phyloP scores from a whole-genome alignment of 1,140 invertebrate genomes.

The Hypothenemus hampei region DNA sequence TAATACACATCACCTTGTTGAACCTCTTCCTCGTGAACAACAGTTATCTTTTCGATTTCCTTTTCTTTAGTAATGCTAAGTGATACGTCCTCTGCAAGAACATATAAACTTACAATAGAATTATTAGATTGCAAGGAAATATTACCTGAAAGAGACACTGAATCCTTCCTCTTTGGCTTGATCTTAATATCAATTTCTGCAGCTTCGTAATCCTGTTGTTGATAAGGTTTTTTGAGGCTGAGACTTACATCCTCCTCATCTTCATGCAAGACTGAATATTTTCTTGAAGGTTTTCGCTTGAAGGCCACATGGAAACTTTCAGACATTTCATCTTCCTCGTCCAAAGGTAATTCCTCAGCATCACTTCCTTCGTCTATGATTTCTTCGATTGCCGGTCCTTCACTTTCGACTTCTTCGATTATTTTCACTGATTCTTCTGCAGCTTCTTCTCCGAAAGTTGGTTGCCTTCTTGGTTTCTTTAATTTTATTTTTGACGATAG shows the following conservation, averaged over 20 bases:
- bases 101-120: conserved; percentile 30
- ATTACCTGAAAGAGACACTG: conserved; percentile 46
- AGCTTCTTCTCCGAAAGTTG: conserved; percentile 67
- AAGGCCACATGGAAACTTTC: conserved; percentile 52
- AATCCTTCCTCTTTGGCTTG: conserved; percentile 56
- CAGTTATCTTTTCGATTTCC: conserved; percentile 49
- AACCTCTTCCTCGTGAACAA: conserved; percentile 48
- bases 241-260: conserved; percentile 53
- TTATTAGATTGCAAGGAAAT: not conserved
- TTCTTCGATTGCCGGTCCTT: conserved; percentile 63
- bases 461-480: conserved; percentile 59
- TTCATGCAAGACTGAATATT: conserved; percentile 56
- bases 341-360: conserved; percentile 57
- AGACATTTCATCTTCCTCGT: conserved; percentile 55
- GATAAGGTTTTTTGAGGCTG: conserved; percentile 47
- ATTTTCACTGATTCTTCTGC: conserved; percentile 68
- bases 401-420: conserved; percentile 61
- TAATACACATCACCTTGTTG: conserved; percentile 72
- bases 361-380: conserved; percentile 57
- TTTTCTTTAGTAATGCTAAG: conserved; percentile 55
- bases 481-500: conserved; percentile 76
- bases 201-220: conserved; percentile 52
- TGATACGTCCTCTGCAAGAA: conserved; percentile 50
- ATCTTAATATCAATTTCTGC: conserved; percentile 51
- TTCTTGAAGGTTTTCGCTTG: conserved; percentile 49